These are phyloP conservation scores for Jordanella pulchra DNA, from an alignment of 2,797 vertebrate species.

Conservation along the genomic window DNA sequence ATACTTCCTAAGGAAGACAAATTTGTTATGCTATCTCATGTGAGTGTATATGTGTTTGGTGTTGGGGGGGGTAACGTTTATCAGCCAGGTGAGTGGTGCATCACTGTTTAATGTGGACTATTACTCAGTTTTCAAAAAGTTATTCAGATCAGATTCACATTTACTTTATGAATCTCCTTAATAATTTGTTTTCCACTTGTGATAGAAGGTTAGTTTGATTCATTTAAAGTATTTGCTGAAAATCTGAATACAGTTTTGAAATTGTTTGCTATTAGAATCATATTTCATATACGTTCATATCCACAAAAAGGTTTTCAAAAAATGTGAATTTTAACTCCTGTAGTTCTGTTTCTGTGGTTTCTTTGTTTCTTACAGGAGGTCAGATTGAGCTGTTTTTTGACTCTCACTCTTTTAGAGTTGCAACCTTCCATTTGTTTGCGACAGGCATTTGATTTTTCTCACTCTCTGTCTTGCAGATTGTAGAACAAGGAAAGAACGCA, in stretches of 20 bases:
- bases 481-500: conserved; percentile 93
- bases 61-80: too few relatives aligned
- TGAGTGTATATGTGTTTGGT: too few relatives aligned
- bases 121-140: too few relatives aligned
- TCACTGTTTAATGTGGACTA: too few relatives aligned
- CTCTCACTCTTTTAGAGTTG: background rate
- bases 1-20: too few relatives aligned
- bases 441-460: conserved; percentile 26
- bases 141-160: too few relatives aligned
- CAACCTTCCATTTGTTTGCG: conserved; percentile 19
- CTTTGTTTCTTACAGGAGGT: conserved; percentile 49
- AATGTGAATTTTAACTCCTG: conserved; percentile 2
- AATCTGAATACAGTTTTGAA: background rate
- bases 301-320: background rate
- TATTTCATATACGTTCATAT: background rate
- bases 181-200: too few relatives aligned
- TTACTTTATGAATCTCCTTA: background rate
- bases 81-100: too few relatives aligned
- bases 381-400: conserved; percentile 7
- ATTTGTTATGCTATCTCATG: too few relatives aligned
- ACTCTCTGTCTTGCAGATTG: conserved; percentile 84
- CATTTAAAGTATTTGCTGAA: background rate
- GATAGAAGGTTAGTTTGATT: background rate
- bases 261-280: background rate
- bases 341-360: conserved; percentile 21